phyloP scores from a whole-genome alignment of 2,888 invertebrate genomes.

The Andrena marginata region DNA sequence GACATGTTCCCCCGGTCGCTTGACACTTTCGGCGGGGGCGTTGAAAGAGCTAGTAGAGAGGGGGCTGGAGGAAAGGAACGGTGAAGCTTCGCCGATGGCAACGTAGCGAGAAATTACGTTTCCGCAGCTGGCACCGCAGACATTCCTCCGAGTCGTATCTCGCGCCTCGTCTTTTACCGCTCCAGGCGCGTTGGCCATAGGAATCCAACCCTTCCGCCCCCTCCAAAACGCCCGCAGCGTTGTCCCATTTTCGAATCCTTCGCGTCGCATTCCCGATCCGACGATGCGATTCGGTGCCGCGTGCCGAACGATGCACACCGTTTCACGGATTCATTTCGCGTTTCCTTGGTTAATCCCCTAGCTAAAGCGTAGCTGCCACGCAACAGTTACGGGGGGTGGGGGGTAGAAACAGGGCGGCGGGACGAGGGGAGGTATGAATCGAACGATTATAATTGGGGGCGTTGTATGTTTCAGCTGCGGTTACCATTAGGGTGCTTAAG shows the following conservation, averaged over 20 bases:
- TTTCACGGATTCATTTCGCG: conserved; percentile 8
- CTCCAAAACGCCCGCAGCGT: conserved; percentile 16
- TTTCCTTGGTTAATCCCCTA: not conserved
- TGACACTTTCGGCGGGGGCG: conserved; percentile 62
- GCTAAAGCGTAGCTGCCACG: too few relatives aligned
- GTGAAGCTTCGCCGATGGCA: conserved; percentile 71
- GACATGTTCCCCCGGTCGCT: conserved; percentile 50
- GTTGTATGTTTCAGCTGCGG: too few relatives aligned
- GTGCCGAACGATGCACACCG: not conserved
- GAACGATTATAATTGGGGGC: too few relatives aligned
- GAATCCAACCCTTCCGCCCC: conserved; percentile 48
- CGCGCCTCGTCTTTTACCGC: conserved; percentile 49
- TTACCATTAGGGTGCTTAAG: too few relatives aligned
- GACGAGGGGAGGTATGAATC: too few relatives aligned
- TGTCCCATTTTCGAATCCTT: conserved; percentile 48
- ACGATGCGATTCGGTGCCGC: not conserved
- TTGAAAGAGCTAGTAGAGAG: conserved; percentile 46
- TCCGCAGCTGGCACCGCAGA: conserved; percentile 72
- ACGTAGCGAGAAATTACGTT: conserved; percentile 77
- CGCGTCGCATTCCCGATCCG: conserved; percentile 12
- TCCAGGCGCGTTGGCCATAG: conserved; percentile 42
- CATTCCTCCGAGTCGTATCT: conserved; percentile 68
- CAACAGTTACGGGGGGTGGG: too few relatives aligned
- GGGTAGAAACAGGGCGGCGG: too few relatives aligned
- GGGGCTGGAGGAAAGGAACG: conserved; percentile 33